These are phyloP conservation scores for Cataglyphis cursor DNA, from an alignment of 2,888 invertebrate genomes.

Conservation along the genomic window DNA sequence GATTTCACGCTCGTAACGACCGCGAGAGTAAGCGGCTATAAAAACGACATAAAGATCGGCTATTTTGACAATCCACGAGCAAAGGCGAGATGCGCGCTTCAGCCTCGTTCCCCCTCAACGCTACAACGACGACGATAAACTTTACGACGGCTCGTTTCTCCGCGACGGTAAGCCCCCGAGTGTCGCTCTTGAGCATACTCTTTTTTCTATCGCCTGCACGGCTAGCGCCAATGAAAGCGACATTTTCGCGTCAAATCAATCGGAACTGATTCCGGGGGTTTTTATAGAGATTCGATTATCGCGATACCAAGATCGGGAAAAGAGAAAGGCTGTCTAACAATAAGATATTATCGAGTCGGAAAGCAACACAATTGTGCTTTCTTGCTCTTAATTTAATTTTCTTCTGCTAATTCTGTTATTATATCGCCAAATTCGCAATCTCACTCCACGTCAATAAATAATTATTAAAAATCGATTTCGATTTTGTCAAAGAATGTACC, in stretches of 20 bases:
- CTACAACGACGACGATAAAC: constrained; percentile 80
- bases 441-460: background rate
- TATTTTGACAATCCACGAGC: constrained; percentile 84
- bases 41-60: constrained; percentile 85
- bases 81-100: constrained; percentile 65
- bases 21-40: constrained; percentile 80
- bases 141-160: constrained; percentile 83
- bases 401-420: background rate
- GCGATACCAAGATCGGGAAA: constrained; percentile 5
- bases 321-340: constrained; percentile 34
- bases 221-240: constrained; percentile 45
- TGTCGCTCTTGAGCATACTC: constrained; percentile 70
- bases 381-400: constrained; percentile 6
- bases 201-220: constrained; percentile 58
- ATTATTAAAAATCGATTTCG: background rate
- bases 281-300: constrained; percentile 57
- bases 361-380: constrained; percentile 1
- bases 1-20: constrained; percentile 81
- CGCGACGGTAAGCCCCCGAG: constrained; percentile 66
- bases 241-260: constrained; percentile 59
- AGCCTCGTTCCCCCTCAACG: constrained; percentile 27
- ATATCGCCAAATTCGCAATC: background rate
- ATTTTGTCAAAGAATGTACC: background rate
- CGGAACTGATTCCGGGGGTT: constrained; percentile 51
- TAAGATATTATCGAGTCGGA: background rate